Evolutionary conservation across 2,113 vertebrate genomes (phyloP).

Genomic region (Jacana jacana): DNA sequence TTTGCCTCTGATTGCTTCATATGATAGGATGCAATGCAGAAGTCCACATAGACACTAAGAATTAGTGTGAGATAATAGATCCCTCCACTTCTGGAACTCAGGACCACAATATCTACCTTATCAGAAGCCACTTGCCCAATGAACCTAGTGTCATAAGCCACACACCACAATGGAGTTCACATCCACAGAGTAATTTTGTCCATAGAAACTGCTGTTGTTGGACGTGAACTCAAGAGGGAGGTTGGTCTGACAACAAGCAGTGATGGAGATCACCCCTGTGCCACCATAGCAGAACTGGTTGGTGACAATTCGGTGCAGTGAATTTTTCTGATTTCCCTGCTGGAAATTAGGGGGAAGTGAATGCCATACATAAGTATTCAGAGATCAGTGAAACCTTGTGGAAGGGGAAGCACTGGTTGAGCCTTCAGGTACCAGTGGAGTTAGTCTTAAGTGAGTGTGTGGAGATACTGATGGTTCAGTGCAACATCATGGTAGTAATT

Average conservation of each 20-base stretch:
- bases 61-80: neutral
- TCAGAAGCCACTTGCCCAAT: neutral
- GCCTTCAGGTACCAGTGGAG: neutral
- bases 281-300: neutral
- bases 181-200: neutral
- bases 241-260: fast-evolving
- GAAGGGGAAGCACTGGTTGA: neutral
- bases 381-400: neutral
- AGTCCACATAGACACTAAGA: neutral
- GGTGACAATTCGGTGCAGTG: neutral
- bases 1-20: neutral
- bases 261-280: neutral
- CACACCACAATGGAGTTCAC: neutral
- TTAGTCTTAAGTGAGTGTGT: neutral
- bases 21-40: neutral
- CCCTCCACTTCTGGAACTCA: neutral
- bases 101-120: neutral
- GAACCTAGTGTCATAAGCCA: neutral
- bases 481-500: neutral
- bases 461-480: neutral
- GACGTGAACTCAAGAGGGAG: neutral
- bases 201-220: neutral
- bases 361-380: neutral
- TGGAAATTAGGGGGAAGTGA: neutral
- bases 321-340: neutral